Base-by-base conservation (phyloP, 2,888 invertebrate species). In the Patella caerulea region DNA sequence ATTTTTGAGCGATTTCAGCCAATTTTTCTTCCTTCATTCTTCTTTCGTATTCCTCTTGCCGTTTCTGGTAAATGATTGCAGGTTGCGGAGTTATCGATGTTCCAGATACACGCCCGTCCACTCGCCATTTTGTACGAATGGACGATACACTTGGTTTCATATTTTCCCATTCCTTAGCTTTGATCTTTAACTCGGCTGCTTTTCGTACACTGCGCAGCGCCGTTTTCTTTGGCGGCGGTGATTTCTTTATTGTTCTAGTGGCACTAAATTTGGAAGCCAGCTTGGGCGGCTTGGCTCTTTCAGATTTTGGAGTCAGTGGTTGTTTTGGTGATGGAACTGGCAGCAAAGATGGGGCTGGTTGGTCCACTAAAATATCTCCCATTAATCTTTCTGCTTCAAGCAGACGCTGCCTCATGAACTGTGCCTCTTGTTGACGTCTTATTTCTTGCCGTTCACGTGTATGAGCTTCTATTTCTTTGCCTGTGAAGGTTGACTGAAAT, bases 321-420 rank as follows among this genome's bases (percentile, higher is more conserved):
- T 45, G 45, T 4, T 59, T 56, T 15, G 45, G 71, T 71, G 71
- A 29, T 15, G 54, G 34, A 11, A n/a, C 24, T 69, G 78, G 78
- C 9, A 72, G 72, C 29, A 54, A 65, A 14, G 78, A 78, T 14
- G 45, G 71, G 2, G 52, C n/a, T n/a, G 17, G 55, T 69, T 86
- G 84, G 70, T 89, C 89, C 19, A 84, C 83, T 12, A 89, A 78
- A 15, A 88, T 85, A 69, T 87, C 88, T 55, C 87, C 87, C 78
- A 89, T 83, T 34, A 90, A 84, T 69, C 85, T 79, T 75, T 85
- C 85, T 7, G 90, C 90, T 29, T 88, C 87, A 54, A 81, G 77
- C 24, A 88, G 74, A 45, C 90, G 83, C 72, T 83, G 84, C 19
- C 81, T 81, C 83, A 86, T 86, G 77, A 84, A 81, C 53, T 83